A percentile compares a stretch with the other conserved stretches of the same genome.
These are phyloP conservation scores for Acronicta leporina DNA, from an alignment of 2,888 invertebrate species.

Conservation along the genomic window DNA sequence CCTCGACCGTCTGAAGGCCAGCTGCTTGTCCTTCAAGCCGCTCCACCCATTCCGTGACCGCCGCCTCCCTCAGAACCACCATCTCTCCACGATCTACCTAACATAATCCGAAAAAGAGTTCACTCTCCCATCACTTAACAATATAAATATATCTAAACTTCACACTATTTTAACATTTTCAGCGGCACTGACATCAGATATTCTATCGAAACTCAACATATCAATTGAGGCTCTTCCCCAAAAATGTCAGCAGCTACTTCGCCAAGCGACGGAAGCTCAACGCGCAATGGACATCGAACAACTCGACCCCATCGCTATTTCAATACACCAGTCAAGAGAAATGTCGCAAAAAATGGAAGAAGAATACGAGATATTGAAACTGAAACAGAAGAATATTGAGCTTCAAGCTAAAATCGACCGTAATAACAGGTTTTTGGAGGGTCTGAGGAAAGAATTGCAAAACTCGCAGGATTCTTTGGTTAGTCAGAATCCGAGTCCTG, in stretches of 20 bases:
- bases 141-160: no score
- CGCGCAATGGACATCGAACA: conserved; percentile 60
- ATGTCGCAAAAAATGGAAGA: conserved; percentile 68
- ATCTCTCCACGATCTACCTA: no score
- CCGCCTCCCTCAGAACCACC: no score
- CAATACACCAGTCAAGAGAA: conserved; percentile 68
- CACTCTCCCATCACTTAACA: no score
- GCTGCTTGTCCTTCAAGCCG: no score
- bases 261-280: conserved; percentile 64
- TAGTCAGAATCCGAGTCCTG: conserved; percentile 72
- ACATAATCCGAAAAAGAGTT: no score
- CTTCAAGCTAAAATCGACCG: conserved; percentile 77
- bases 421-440: conserved; percentile 73
- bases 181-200: conserved; percentile 72
- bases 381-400: conserved; percentile 75
- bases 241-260: conserved; percentile 73
- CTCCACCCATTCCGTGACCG: no score
- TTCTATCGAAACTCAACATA: conserved; percentile 72
- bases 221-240: conserved; percentile 74
- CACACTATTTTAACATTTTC: conserved; percentile 52
- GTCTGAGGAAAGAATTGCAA: conserved; percentile 71
- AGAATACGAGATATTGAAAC: conserved; percentile 77
- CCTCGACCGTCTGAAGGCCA: no score
- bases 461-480: conserved; percentile 68
- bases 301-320: conserved; percentile 73